Evolutionary conservation across 1,140 invertebrate genomes (phyloP), one percentile per base, ranked within the genome.

Genomic region (Eumeta japonica): DNA sequence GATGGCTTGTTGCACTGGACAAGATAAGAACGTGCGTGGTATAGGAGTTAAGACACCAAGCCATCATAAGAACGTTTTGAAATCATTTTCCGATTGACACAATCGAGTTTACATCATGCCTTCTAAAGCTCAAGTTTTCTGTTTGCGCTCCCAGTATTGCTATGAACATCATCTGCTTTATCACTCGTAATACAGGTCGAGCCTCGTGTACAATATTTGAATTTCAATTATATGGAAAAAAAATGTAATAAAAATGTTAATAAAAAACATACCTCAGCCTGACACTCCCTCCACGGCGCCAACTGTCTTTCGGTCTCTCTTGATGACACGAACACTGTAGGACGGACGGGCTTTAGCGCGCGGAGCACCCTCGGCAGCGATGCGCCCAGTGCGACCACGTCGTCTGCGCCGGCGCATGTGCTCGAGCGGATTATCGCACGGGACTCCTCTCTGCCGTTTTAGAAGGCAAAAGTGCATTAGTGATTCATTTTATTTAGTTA

Each of bases 221-320:
- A n/a, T n/a, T n/a, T n/a, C n/a, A n/a, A n/a, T n/a, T n/a, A n/a
- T n/a, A n/a, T n/a, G n/a, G n/a, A n/a, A n/a, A n/a, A n/a, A n/a
- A 5, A 30, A 30, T 14, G 9, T 5, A 30, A 9, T 11, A 30
- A 10, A 10, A 30, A 11, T 5, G n/a, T 31, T 10, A 16, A 12
- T 28, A 12, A 11, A 36, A 15, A 11, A 54, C 66, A 64, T 76
- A 92, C 89, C 81, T 87, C 83, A 43, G 86, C 83, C 18, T 83
- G 83, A 29, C 81, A 77, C 63, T 94, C 89, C 43, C 83, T 80
- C 92, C 92, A 95, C 20, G 91, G 89, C 35, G 87, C 77, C 12
- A 94, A 70, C 62, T 89, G 90, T 10, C 87, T 85, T 58, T 92
- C 87, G 46, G 93, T 89, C 63, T 94, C 91, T 60, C 84, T 86